phyloP scores from a whole-genome alignment of 2,888 invertebrate genomes.

The Oithona nana region DNA sequence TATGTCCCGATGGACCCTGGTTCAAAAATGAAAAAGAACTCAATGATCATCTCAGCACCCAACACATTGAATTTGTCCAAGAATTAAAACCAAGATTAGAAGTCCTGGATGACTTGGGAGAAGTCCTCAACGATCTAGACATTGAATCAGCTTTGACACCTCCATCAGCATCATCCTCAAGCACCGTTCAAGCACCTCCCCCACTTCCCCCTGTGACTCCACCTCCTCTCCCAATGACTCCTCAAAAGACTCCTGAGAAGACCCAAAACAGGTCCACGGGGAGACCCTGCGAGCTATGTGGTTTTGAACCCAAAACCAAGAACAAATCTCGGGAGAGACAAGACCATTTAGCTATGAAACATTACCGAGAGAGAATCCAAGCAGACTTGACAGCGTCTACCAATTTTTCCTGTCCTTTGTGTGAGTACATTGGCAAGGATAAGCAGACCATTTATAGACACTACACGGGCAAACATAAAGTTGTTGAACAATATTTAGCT shows the following conservation, averaged over 20 bases:
- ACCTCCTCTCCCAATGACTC: neutral
- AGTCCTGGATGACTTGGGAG: neutral
- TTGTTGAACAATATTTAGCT: slow-evolving; percentile 10
- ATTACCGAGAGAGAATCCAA: slow-evolving; percentile 9
- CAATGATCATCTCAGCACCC: neutral
- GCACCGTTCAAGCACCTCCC: neutral
- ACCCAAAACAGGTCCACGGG: neutral
- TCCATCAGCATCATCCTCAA: neutral
- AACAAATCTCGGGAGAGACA: slow-evolving; percentile 15
- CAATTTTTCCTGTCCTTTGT: slow-evolving; percentile 4
- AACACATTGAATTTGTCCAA: neutral
- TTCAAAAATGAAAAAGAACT: slow-evolving; percentile 4
- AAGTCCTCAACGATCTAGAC: neutral
- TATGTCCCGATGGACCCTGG: slow-evolving; percentile 7
- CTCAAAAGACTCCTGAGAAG: neutral
- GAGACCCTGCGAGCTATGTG: slow-evolving; percentile 15
- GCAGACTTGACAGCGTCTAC: neutral
- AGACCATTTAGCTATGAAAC: slow-evolving; percentile 16
- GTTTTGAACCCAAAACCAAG: slow-evolving; percentile 17
- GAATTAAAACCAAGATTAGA: slow-evolving; percentile 1
- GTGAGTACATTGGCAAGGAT: slow-evolving; percentile 5
- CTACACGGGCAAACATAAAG: slow-evolving; percentile 10
- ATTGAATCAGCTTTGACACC: neutral
- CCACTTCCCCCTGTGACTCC: neutral
- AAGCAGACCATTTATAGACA: slow-evolving; percentile 11